phyloP scores from a whole-genome alignment of 53 echinoderm and acorn worm genomes.

The Hippasteria phrygiana region DNA sequence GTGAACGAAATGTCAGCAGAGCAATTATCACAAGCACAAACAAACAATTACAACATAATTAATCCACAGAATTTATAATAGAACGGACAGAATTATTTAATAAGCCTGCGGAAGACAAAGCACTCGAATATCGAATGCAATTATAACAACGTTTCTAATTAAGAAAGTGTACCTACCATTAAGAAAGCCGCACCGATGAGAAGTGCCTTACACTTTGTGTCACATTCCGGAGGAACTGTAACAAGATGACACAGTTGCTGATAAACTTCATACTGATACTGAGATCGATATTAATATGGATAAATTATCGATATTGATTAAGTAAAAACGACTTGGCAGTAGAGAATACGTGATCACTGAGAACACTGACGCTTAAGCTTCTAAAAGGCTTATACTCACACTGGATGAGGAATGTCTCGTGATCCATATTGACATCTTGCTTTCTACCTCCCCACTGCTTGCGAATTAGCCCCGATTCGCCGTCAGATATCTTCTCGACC shows the following conservation, averaged over 20 bases:
- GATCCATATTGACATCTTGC: slow-evolving; percentile 73
- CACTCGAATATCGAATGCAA: background rate
- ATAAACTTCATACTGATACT: too few species aligned
- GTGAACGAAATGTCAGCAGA: too few species aligned
- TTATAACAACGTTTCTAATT: too few species aligned
- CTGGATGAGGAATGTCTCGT: slow-evolving; percentile 70
- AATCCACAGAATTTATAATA: too few species aligned
- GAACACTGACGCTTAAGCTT: background rate
- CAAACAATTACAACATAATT: too few species aligned
- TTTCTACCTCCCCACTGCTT: slow-evolving; percentile 77
- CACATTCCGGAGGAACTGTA: slow-evolving; percentile 46
- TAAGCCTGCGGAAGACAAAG: background rate
- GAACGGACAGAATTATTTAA: background rate
- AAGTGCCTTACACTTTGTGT: slow-evolving; percentile 24
- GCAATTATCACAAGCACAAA: too few species aligned
- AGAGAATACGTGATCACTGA: too few species aligned
- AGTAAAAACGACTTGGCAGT: too few species aligned
- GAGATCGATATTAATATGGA: too few species aligned
- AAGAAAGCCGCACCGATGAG: slow-evolving; percentile 57
- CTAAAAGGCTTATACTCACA: slow-evolving; percentile 53
- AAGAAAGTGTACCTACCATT: slow-evolving; percentile 33
- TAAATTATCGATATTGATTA: too few species aligned
- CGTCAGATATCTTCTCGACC: slow-evolving; percentile 29
- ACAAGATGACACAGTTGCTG: background rate
- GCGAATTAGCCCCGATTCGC: slow-evolving; percentile 45